A percentile compares a stretch with the other conserved stretches of the same genome.
Conservation (phyloP, 2,888 invertebrate species). For the Drosophila ochracea region DNA sequence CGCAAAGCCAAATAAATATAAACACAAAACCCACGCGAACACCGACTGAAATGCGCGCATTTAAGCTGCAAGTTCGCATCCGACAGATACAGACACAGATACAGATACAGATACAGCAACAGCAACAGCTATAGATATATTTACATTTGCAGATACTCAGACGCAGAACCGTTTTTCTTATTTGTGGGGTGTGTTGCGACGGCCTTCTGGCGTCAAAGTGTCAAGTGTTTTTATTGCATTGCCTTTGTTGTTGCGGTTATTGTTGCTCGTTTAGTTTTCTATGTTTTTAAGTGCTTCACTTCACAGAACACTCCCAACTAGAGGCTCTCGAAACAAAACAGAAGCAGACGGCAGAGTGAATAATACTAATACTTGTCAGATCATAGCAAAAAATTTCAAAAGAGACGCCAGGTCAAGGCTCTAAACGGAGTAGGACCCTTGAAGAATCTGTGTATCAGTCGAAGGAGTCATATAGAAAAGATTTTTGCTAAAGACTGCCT, state of each 20-base stretch:
- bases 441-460: background rate
- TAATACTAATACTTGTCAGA: conserved; percentile 9
- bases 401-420: background rate
- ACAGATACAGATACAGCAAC: background rate
- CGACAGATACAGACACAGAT: conserved; percentile 24
- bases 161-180: conserved; percentile 4
- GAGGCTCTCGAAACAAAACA: conserved; percentile 16
- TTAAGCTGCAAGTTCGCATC: conserved; percentile 43
- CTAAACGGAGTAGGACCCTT: background rate
- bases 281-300: conserved; percentile 62
- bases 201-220: conserved; percentile 57
- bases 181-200: conserved; percentile 22
- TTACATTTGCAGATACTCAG: conserved; percentile 28
- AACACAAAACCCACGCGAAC: conserved; percentile 58
- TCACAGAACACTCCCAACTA: background rate
- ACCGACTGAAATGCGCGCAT: conserved; percentile 26
- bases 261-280: conserved; percentile 45
- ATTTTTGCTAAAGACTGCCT: background rate
- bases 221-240: conserved; percentile 77
- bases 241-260: conserved; percentile 41
- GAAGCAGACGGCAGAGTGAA: conserved; percentile 8
- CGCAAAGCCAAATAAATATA: conserved; percentile 81
- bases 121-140: conserved; percentile 24
- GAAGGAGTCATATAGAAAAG: background rate
- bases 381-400: background rate